A percentile compares a stretch with the other conserved stretches of the same genome.
Evolutionary conservation across 2,113 vertebrate species (phyloP).

Genomic region (Sphyrna mokarran): DNA sequence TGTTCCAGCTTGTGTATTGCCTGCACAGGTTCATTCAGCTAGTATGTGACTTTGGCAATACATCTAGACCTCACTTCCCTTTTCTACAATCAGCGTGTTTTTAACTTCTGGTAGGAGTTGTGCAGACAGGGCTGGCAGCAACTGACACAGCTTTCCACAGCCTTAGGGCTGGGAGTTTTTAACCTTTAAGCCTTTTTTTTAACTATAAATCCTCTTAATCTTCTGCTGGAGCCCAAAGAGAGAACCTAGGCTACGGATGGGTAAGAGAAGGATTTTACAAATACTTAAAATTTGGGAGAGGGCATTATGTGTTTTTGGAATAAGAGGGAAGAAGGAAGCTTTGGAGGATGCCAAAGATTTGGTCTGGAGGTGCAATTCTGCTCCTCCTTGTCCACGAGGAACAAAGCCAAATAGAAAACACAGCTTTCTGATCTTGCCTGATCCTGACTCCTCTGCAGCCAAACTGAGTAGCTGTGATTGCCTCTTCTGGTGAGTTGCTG

Average conservation of each 20-base stretch:
- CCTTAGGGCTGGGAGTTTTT: not conserved
- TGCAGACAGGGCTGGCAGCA: not conserved
- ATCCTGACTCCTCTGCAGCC: not conserved
- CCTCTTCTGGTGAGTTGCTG: not conserved
- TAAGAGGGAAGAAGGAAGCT: not conserved
- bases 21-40: not conserved
- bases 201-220: not conserved
- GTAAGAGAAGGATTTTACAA: not conserved
- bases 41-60: not conserved
- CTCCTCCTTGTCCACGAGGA: not conserved
- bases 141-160: not conserved
- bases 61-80: not conserved
- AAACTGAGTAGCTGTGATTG: not conserved
- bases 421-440: not conserved
- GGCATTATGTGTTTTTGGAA: not conserved
- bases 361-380: not conserved
- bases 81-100: not conserved
- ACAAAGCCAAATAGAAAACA: not conserved
- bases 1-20: not conserved
- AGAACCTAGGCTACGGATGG: not conserved
- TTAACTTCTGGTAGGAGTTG: not conserved
- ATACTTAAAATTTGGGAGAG: not conserved
- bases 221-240: not conserved
- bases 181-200: not conserved
- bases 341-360: not conserved